These are phyloP conservation scores for Dermatophagoides farinae DNA, from an alignment of 1,140 invertebrate species.

Conservation along the genomic window DNA sequence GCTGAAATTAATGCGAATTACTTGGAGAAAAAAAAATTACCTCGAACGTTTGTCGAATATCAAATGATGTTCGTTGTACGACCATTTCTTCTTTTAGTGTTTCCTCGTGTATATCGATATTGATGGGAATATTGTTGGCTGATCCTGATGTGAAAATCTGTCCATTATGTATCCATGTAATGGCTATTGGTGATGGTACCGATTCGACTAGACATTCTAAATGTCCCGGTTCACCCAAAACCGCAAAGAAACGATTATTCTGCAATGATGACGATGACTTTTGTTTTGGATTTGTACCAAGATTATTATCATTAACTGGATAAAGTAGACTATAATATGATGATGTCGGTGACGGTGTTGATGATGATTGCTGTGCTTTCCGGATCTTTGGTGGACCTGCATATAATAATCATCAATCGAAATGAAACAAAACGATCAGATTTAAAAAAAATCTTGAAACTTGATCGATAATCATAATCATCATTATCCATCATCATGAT, in stretches of 20 bases:
- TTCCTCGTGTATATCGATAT: background rate
- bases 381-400: constrained; percentile 8
- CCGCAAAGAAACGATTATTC: constrained; percentile 35
- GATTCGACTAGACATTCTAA: constrained; percentile 74
- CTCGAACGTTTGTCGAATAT: background rate
- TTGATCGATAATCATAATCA: no score
- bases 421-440: background rate
- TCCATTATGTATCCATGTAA: constrained; percentile 49
- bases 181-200: constrained; percentile 60
- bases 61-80: background rate
- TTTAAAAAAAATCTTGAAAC: no score
- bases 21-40: no score
- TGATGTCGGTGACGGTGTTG: no score
- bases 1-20: no score
- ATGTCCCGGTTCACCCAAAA: constrained; percentile 50
- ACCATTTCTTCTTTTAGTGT: background rate
- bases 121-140: background rate
- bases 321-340: no score
- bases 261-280: background rate
- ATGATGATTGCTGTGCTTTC: background rate
- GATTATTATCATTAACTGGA: no score
- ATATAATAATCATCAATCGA: background rate
- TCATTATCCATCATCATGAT: no score
- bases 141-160: constrained; percentile 25
- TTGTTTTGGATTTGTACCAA: no score